Base-by-base conservation (phyloP, 1,140 invertebrate species). In the Lucilia sericata region DNA sequence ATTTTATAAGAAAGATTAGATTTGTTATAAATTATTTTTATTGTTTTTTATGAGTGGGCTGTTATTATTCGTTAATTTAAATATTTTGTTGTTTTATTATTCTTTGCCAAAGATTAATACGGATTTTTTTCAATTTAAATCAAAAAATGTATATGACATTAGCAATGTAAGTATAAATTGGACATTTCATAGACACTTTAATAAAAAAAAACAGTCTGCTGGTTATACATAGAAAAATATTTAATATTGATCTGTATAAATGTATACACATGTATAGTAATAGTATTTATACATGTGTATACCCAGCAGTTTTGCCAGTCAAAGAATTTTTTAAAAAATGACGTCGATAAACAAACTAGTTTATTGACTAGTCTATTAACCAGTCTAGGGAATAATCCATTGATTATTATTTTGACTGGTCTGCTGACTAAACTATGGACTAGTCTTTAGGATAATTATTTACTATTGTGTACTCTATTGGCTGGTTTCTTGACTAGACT, bases 51-150 rank as follows among this genome's bases (percentile, higher is more conserved):
- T 60, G 55, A 60, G 55, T 60, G 55, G 55, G 55, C 14, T 60
- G 14, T 60, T 60, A 60, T 60, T 60, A 60, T 60, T 17, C 17
- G 55, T 60, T 60, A 60, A 60, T 60, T 60, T 60, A n/a, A 60
- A 60, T 60, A 60, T 60, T 55, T 60, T 17, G 55, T 60, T 17
- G 14, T n/a, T 60, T 60, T 60, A n/a, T 60, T 60, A n/a, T 60
- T 60, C n/a, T 60, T 17, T n/a, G 0, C 0, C 17, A 60, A 17
- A 60, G 55, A 60, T n/a, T 60, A 60, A 60, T n/a, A 60, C 14
- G n/a, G 55, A 60, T 60, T 60, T 60, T 60, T n/a, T 60, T 60
- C 13, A 60, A 60, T 60, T 60, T 60, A 60, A n/a, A 60, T n/a
- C 55, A n/a, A 42, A 42, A 60, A 60, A 60, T 60, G 14, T 14